Evolutionary conservation across 2,888 invertebrate species (phyloP), one percentile per base, ranked within the genome.

Genomic region (Drosophila yooni): DNA sequence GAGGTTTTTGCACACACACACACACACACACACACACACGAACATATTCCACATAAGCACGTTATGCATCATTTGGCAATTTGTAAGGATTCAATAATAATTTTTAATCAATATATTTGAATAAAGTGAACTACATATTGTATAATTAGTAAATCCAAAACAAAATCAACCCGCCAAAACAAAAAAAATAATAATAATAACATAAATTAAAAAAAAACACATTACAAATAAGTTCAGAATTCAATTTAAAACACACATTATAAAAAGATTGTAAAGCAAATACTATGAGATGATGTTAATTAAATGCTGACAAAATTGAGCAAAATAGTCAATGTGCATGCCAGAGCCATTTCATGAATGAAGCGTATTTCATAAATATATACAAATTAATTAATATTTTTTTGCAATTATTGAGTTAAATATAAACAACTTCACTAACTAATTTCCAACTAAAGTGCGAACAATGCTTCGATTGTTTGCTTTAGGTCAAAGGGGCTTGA

Each of bases 101-200:
- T 59, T 59, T 73, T 40, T 40, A 58, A 70, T 70, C 48, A 70
- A 60, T 53, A 58, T 53, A 70, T 70, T 74, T 34, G 34, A 64
- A 75, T 52, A 60, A 63, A 58, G 25, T 40, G 56, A 53, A 61
- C 61, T 25, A 75, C 33, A 79, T 65, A 53, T 79, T 70, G 40
- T 64, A 58, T 66, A 75, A 58, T 72, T 60, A 72, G 66, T 57
- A 75, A 70, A 72, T 70, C 53, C 69, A 72, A 70, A 81, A 59
- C 70, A 88, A 84, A 70, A 81, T 83, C 76, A 86, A 78, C 87
- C 87, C 89, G 87, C 87, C 87, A 87, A 87, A 87, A 80, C 29
- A 13, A 38, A 2, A 36, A 36, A 53, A 21, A 81, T 4, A 25
- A 11, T n/a, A 52, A 2, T 29, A 51, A 36, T 76, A 33, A 18